Evolutionary conservation across 2,113 vertebrate genomes (phyloP), one percentile per base, ranked within the genome.

Genomic region (Gnathonemus longibarbis): DNA sequence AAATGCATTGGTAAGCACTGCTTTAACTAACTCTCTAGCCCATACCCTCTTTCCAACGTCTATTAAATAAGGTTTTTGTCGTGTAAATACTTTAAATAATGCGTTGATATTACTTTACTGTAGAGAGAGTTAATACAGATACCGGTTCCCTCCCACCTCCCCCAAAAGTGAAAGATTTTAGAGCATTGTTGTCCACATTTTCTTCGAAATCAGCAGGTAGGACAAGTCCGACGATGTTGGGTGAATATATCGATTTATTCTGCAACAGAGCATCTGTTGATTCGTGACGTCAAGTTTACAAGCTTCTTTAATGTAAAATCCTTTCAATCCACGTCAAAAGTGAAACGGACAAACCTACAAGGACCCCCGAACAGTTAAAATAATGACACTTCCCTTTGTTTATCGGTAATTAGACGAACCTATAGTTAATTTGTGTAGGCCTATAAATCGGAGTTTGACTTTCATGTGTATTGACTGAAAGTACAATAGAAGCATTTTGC

Each of bases 11-110:
- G 27, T 90, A 52, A 5, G 17, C 84, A 87, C 84, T 90, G 89
- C 89, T 87, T 90, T 77, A 46, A 87, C 89, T 87, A 90, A 90
- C 89, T 74, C 84, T 58, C 89, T 35, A 66, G 58, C 89, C 89
- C 84, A 70, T 42, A n/a, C 84, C 84, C 84, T 84, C 74, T 89
- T 27, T 83, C 45, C 70, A 24, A n/a, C 39, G 15, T 56, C 21
- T 8, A 27, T 46, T 84, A 21, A 48, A 3, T n/a, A 11, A 27
- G 46, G 21, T 13, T 49, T 49, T 46, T 46, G 42, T 49, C 17
- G 80, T 21, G 35, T 42, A 39, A 84, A 13, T 84, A 17, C 62
- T 70, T 80, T 19, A 80, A 42, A 19, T 74, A 80, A 19, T 80
- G 74, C 74, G 2, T 17, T 77, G 70, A 39, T 19, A 17, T 15